Evolutionary conservation across 2,888 invertebrate species (phyloP), one percentile per base, ranked within the genome.

Genomic region (Anthoptus insignis): DNA sequence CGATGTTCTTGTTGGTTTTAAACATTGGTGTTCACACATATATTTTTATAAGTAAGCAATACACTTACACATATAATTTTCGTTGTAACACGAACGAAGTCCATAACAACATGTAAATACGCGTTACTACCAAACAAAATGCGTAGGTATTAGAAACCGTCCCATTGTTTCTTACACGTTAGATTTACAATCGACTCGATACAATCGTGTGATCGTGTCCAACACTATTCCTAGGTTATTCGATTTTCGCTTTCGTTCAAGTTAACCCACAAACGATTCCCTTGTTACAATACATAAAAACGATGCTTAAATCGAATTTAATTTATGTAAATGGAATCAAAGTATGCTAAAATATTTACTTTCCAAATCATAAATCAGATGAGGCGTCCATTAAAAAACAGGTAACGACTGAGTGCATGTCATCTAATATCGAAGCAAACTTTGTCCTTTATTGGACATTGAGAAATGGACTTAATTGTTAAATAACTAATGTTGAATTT

Each of bases 181-280:
- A 72, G 73, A 76, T 74, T 74, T 72, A 73, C 67, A 75, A 73
- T 69, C 72, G 73, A 74, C 71, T 68, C 69, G 73, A 73, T 73
- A 69, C 71, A 70, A 73, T 73, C 76, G 67, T 69, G 59, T 72
- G 72, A 73, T n/a, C 27, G 7, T 27, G 7, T 5, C 27, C 73
- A 72, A 71, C 71, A 72, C 69, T 73, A 76, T 77, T 74, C 75
- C 70, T 70, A 71, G 72, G 72, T 74, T 77, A 74, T 74, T 73
- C 68, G 66, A 65, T 54, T 75, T 76, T 76, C 74, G 76, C 77
- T 77, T 74, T 77, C 74, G 72, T 70, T 72, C 37, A 34, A 52
- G 59, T 49, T 57, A 58, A 66, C 57, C 42, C 63, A 50, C 37
- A 60, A 59, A 16, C 45, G 37, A 49, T 59, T 54, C 27, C 24